A percentile compares a stretch with the other conserved stretches of the same genome.
These are phyloP conservation scores for Anisognathus igniventris DNA, from an alignment of 2,797 vertebrate genomes.

Conservation along the genomic window DNA sequence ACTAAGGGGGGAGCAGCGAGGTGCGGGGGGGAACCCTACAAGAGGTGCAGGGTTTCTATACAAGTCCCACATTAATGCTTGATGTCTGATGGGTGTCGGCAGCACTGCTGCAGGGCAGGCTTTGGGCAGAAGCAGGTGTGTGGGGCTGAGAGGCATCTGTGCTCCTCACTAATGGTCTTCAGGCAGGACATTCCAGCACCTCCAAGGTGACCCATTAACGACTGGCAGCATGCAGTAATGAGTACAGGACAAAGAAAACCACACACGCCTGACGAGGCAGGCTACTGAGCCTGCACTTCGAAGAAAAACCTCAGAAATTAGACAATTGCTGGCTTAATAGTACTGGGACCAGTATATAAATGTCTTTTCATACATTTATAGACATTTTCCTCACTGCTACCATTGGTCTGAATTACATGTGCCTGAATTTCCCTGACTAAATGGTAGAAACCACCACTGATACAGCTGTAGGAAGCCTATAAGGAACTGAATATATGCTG, in stretches of 20 bases:
- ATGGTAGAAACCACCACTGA: not conserved
- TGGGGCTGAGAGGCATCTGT: not conserved
- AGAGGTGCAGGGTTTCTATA: not conserved
- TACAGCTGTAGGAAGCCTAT: accelerated
- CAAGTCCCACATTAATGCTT: not conserved
- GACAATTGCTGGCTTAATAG: not conserved
- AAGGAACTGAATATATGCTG: not conserved
- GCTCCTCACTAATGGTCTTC: not conserved
- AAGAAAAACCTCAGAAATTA: not conserved
- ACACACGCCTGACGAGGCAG: accelerated
- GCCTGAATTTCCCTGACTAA: not conserved
- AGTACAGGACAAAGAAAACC: not conserved
- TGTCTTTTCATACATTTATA: not conserved
- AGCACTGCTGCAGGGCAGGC: not conserved
- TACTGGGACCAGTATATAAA: not conserved
- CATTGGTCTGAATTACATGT: not conserved
- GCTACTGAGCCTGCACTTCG: accelerated
- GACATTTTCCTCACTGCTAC: not conserved
- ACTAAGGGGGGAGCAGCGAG: not conserved
- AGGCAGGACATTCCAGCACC: constrained; percentile 7
- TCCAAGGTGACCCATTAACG: not conserved
- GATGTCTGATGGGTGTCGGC: not conserved
- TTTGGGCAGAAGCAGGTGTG: not conserved
- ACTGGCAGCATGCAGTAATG: not conserved
- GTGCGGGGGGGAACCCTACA: not conserved